Base-by-base conservation (phyloP, 2,797 vertebrate genomes). In the Catharus ustulatus region DNA sequence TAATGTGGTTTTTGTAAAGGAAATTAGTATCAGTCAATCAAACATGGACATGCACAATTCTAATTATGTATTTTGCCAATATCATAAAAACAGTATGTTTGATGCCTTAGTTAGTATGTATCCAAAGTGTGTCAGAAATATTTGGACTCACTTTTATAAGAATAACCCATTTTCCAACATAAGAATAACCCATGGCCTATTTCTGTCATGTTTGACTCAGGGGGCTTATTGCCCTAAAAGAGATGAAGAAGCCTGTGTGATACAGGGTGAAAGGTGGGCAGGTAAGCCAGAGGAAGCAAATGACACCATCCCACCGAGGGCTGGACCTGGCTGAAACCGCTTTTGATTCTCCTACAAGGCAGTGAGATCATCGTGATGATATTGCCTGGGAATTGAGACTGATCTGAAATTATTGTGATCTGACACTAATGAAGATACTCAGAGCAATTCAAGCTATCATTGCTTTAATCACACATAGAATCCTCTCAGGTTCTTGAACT, bases 21-120 rank as follows among this genome's bases (percentile, higher is more conserved):
- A 93, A 95, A 90, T 94, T 75, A 84, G 27, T 89, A 78, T 61
- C 42, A 82, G 61, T 94, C 85, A 93, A 66, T 88, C 78, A 94
- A 91, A 90, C 26, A 52, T 2, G 20, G 69, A 54, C 49, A 32
- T 42, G 30, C 24, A 80, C 24, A 57, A 80, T 80, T 69, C 32
- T 91, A 71, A 72, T 93, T 57, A 82, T 10, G 4, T 58, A 22
- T 59, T 91, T 76, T 84, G 26, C 14, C 30, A 87, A 13, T 72
- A 84, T 68, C 4, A 84, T 61, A 76, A 69, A 90, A 18, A 1
- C 9, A 81, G 9, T 27, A 46, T 45, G 19, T 40, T 46, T 87
- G 13, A 5, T 84, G 30, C 19, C 29, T 77, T 84, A 74, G 40
- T 49, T 67, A 52, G 15, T 34, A 26, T 13, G 16, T 32, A 32